Evolutionary conservation across 2,113 vertebrate species (phyloP), one percentile per base, ranked within the genome.

Genomic region (Leucoraja erinaceus): DNA sequence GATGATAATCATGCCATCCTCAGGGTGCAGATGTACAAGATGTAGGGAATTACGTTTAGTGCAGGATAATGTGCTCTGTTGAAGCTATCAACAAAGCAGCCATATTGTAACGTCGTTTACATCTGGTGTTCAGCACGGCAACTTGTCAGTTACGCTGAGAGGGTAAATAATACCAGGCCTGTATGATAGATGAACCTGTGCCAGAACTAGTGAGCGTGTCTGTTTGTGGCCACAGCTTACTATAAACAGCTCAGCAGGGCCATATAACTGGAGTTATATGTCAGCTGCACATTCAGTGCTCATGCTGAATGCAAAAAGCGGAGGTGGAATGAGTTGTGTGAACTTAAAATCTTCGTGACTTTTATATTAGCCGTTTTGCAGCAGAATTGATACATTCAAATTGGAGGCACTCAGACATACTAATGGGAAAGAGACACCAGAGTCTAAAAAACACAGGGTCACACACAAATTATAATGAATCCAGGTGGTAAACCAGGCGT

Each of bases 321-420:
- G 28, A 25, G 66, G 68, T 91, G 9, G 68, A 28, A 74, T 91
- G 38, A 74, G 47, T 91, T 91, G 66, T 91, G 66, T 91, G 28
- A 72, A 4, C 31, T 38, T 38, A 72, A 91, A 91, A 5, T 70
- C 18, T 91, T 91, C 20, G 22, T 91, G 90, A 84, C 81, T 91
- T 91, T 91, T 72, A 72, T 22, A 74, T 91, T 91, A 91, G 68
- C 31, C 25, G 72, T 91, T 91, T 91, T 91, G 70, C 90, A 91
- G 33, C 0, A 72, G 33, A 54, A 72, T 54, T 72, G 72, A 91
- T 91, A 33, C 16, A 91, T 91, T 33, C 33, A 91, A 91, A 72
- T 90, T 68, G 86, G 11, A 68, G 18, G 86, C 59, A 68, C 61
- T 91, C 33, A 72, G 72, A n/a, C 68, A 91, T 74, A 54, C 11